Evolutionary conservation across 2,888 invertebrate genomes (phyloP), one percentile per base, ranked within the genome.

Genomic region (Idaea straminata): DNA sequence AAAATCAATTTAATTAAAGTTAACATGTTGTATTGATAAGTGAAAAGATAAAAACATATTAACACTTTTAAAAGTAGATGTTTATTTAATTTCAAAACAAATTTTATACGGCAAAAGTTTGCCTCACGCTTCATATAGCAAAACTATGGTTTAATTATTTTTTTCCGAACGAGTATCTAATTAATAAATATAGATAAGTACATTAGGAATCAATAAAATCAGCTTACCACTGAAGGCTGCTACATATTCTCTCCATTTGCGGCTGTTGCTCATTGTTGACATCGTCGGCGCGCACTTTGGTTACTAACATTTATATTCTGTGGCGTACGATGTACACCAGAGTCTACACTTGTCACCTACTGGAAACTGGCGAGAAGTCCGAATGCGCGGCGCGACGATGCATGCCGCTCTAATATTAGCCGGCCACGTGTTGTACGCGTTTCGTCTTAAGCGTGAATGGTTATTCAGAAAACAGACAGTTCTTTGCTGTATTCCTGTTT

Each of bases 231-330:
- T 92, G 83, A 92, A 86, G 73, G 92, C 92, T 66, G 91, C 85
- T 75, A 87, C 85, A 83, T 92, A 92, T 83, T 92, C 92, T 77
- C 92, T 90, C 91, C 91, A 92, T 76, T 90, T 91, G 81, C 81
- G 86, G 77, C 82, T 83, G 86, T 80, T 83, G 82, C 81, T 86
- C 92, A 91, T 92, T 80, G 82, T 79, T 78, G 34, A 15, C 25
- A 25, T 59, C 59, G 47, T 34, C 59, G 79, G 70, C 83, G 76
- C 83, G 77, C 83, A 81, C 80, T 83, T 82, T 84, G 76, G 77
- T 77, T 80, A 84, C 82, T 85, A 89, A 87, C 91, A 92, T 92
- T 89, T 89, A 91, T 89, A 76, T 74, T 84, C 78, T 79, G 78
- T 84, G 81, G 70, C 73, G 75, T 73, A 72, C 76, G 68, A 70